Evolutionary conservation across 2,888 invertebrate species (phyloP), one percentile per base, ranked within the genome.

Genomic region (Synergus umbraculus): DNA sequence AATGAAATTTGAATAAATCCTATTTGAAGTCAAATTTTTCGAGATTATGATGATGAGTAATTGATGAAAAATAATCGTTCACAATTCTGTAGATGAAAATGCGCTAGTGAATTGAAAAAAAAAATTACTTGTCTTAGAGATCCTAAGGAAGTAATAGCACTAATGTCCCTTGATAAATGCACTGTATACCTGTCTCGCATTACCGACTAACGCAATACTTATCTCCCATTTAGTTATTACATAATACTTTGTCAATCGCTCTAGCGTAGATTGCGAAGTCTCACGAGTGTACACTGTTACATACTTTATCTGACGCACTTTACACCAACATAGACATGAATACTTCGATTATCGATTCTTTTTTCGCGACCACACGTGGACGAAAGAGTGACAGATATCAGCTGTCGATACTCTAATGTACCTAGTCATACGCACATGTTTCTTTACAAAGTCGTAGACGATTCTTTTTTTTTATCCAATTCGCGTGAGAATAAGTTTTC

Each of bases 231-330:
- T 80, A 22, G 64, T 41, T 69, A 81, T 84, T 84, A 84, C 83
- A 83, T 84, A 84, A 85, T 84, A 79, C 81, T 81, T 85, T 84
- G 84, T 85, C 83, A 81, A 76, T 77, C 78, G 81, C 66, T 81
- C 78, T 60, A 80, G 73, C 77, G 54, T 78, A 82, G 63, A 79
- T 73, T 77, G 78, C 66, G 63, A 66, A 63, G 66, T 60, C 49
- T 66, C 76, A 73, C 73, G 76, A 65, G 79, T 46, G 22, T 64
- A 64, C 76, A 76, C 76, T 64, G 69, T 43, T 77, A 66, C 54
- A 54, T 76, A 76, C 46, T 73, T 78, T 82, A 84, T 83, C 84
- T 80, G 84, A 86, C 84, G 84, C 84, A 83, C 84, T 83, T 81
- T 77, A 3, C 29, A 82, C 82, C 64, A 83, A 22, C 65, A 65